A percentile compares a stretch with the other conserved stretches of the same genome.
Conservation (phyloP, 2,113 vertebrate species). For the Carassius gibelio region DNA sequence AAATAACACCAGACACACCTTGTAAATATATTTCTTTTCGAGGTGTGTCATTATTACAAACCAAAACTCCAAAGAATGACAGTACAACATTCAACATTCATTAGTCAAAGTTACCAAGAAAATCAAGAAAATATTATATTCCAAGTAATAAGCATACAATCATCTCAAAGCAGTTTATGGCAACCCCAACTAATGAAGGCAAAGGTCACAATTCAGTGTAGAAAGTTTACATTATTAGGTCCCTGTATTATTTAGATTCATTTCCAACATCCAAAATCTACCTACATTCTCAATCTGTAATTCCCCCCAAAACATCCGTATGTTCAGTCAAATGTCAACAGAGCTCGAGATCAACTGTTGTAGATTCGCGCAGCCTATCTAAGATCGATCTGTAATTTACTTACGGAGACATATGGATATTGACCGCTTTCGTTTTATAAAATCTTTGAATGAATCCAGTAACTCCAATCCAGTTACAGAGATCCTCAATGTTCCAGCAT, state of each 20-base stretch:
- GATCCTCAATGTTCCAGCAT: constrained; percentile 16
- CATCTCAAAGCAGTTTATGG: neutral
- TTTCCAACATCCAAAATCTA: neutral
- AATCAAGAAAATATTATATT: neutral
- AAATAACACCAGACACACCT: neutral
- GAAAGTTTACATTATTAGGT: neutral
- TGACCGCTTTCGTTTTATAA: neutral
- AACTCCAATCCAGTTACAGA: neutral
- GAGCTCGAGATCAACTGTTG: neutral
- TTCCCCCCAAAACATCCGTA: neutral
- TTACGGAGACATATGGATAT: constrained; percentile 43
- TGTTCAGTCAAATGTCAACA: neutral
- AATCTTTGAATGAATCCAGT: constrained; percentile 16
- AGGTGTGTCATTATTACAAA: neutral
- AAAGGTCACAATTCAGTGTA: neutral
- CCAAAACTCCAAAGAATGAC: neutral
- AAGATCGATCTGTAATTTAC: neutral
- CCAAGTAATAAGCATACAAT: no score
- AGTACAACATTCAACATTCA: neutral
- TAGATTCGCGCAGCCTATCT: neutral
- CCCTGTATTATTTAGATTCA: neutral
- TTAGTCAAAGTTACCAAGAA: neutral
- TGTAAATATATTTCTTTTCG: neutral
- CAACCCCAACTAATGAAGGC: neutral
- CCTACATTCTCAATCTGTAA: neutral